Conservation (phyloP, 2,113 vertebrate species). For the Campylomormyrus tamandua region DNA sequence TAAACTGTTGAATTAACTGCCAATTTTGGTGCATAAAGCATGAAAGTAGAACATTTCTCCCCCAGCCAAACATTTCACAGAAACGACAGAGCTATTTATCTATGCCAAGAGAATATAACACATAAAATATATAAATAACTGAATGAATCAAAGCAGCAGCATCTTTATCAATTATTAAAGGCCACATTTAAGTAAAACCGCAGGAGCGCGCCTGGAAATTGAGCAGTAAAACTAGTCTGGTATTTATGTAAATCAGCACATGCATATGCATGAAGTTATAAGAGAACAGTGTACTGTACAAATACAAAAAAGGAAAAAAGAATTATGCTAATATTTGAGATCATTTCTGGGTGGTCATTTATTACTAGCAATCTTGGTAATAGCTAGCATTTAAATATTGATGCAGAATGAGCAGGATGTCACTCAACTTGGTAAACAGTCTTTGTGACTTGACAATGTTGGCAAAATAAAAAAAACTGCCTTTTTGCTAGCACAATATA, state of each 20-base stretch:
- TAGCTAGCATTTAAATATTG: not conserved
- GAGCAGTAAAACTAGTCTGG: constrained; percentile 40
- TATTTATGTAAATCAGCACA: constrained; percentile 27
- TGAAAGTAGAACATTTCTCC: constrained; percentile 62
- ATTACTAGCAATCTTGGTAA: not conserved
- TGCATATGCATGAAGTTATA: constrained; percentile 7
- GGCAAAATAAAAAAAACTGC: not conserved
- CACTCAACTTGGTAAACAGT: not conserved
- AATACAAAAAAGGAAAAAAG: constrained; percentile 22
- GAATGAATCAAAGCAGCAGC: constrained; percentile 29
- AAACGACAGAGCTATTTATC: constrained; percentile 40
- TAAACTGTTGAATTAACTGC: constrained; percentile 40
- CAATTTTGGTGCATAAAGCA: constrained; percentile 54
- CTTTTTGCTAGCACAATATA: not conserved
- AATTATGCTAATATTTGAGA: constrained; percentile 2
- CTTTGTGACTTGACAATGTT: not conserved
- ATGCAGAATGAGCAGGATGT: not conserved
- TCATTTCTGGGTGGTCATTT: not conserved
- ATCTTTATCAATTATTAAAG: constrained; percentile 62
- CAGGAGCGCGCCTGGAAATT: constrained; percentile 25
- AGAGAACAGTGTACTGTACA: not conserved
- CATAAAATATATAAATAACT: constrained; percentile 40
- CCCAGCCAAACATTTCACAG: constrained; percentile 48
- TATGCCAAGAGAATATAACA: constrained; percentile 53
- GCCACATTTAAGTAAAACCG: constrained; percentile 32